Percentiles rank a stretch among this genome's conserved stretches.
Conservation (phyloP, 35 echinoderm and acorn worm species). For the Ophiothrix spiculata region DNA sequence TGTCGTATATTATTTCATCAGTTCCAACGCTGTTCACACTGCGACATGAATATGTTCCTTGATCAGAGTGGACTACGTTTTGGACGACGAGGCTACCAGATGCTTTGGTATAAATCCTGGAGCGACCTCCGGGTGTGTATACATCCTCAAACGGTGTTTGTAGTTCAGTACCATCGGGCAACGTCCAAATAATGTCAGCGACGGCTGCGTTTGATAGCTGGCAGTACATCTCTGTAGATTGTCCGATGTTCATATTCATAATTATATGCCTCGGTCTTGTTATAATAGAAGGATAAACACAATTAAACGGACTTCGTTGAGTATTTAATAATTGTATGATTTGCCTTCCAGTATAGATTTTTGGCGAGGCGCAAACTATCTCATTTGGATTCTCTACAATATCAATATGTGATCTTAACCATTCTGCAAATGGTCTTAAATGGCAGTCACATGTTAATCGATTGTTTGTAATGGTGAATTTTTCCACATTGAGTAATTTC, state of each 20-base stretch:
- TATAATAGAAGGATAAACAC: slow-evolving; percentile 44
- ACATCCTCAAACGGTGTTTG: slow-evolving; percentile 17
- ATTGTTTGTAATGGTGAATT: slow-evolving; percentile 59
- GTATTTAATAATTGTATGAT: slow-evolving; percentile 24
- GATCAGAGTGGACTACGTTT: slow-evolving; percentile 21
- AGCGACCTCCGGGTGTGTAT: slow-evolving; percentile 12
- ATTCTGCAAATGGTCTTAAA: slow-evolving; percentile 55
- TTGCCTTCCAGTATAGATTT: slow-evolving; percentile 2
- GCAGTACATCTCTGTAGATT: slow-evolving; percentile 48
- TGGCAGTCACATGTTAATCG: slow-evolving; percentile 77
- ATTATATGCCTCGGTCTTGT: slow-evolving; percentile 44
- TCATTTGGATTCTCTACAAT: slow-evolving; percentile 59
- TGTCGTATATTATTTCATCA: slow-evolving; percentile 28
- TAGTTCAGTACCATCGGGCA: slow-evolving; percentile 3
- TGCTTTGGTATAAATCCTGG: slow-evolving; percentile 21
- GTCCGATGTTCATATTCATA: slow-evolving; percentile 27
- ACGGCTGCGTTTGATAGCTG: slow-evolving; percentile 28
- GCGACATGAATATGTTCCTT: slow-evolving; percentile 40
- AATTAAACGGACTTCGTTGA: slow-evolving; percentile 41
- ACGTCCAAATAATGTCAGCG: slow-evolving; percentile 51
- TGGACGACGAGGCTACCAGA: slow-evolving; percentile 38
- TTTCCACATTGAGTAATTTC: slow-evolving; percentile 10
- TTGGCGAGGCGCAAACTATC: slow-evolving; percentile 43
- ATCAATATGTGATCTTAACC: slow-evolving; percentile 38
- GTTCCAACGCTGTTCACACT: slow-evolving; percentile 43